Percentiles rank a stretch among this genome's conserved stretches.
Conservation (phyloP, 2,888 invertebrate species). For the Chymomyza procnemis region DNA sequence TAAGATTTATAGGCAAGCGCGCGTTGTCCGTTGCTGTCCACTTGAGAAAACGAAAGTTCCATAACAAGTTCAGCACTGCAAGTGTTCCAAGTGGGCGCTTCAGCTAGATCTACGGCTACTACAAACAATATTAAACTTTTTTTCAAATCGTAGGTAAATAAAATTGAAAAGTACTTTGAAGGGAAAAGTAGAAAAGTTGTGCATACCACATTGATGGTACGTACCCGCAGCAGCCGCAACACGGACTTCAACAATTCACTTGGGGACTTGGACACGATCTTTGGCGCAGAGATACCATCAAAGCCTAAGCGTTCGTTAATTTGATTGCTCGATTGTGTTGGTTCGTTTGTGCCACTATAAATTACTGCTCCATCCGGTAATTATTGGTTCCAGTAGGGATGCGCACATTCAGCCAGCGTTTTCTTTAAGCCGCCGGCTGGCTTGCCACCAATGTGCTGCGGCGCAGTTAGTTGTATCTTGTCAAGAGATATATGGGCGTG, state of each 20-base stretch:
- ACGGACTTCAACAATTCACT: neutral
- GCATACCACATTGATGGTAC: neutral
- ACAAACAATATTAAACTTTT: slow-evolving; percentile 41
- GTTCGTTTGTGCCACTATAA: slow-evolving; percentile 61
- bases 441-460: neutral
- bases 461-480: neutral
- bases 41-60: slow-evolving; percentile 68
- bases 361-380: slow-evolving; percentile 69
- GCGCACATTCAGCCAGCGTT: neutral
- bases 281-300: slow-evolving; percentile 13
- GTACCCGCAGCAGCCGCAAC: neutral
- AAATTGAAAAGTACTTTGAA: slow-evolving; percentile 64
- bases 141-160: slow-evolving; percentile 16
- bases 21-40: slow-evolving; percentile 31
- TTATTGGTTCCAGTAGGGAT: slow-evolving; percentile 48
- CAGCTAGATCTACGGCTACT: neutral
- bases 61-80: slow-evolving; percentile 31
- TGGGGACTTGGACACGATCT: slow-evolving; percentile 34
- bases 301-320: slow-evolving; percentile 45
- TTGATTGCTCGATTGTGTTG: slow-evolving; percentile 55
- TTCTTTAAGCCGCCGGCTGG: neutral
- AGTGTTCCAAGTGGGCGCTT: slow-evolving; percentile 37
- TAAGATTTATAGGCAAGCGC: slow-evolving; percentile 63
- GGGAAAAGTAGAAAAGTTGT: neutral
- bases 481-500: neutral